phyloP scores from a whole-genome alignment of 2,888 invertebrate genomes.

The Watsonalla cultraria region DNA sequence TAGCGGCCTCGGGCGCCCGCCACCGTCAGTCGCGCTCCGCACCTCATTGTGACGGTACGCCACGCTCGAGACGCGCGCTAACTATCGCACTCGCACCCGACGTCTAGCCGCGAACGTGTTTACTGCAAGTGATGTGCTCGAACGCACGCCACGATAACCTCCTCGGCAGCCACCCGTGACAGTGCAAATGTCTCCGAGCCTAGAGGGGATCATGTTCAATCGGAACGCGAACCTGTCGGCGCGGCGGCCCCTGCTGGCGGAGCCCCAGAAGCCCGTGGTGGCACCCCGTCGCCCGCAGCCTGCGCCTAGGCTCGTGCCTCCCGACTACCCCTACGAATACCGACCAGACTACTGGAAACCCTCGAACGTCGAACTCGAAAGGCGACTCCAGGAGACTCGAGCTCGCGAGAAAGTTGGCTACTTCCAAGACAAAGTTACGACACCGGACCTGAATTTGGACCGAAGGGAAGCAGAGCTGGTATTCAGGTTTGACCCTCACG shows the following conservation, averaged over 20 bases:
- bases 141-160: conserved; percentile 55
- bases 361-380: conserved; percentile 71
- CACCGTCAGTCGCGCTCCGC: conserved; percentile 49
- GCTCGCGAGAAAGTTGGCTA: conserved; percentile 70
- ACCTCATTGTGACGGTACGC: conserved; percentile 30
- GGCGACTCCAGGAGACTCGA: conserved; percentile 60
- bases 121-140: conserved; percentile 68
- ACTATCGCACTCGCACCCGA: conserved; percentile 23
- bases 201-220: conserved; percentile 75
- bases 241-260: conserved; percentile 71
- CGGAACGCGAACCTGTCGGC: conserved; percentile 71
- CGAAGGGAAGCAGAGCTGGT: conserved; percentile 69
- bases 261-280: conserved; percentile 68
- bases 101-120: conserved; percentile 43
- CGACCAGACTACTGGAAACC: conserved; percentile 70
- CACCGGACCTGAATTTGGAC: conserved; percentile 65
- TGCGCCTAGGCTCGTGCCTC: conserved; percentile 49
- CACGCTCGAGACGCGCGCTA: conserved; percentile 34
- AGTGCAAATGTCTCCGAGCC: conserved; percentile 74
- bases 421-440: conserved; percentile 69
- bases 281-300: conserved; percentile 61
- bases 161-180: conserved; percentile 53
- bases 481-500: conserved; percentile 70
- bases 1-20: conserved; percentile 23
- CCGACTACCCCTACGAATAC: conserved; percentile 51